These are phyloP conservation scores for Muscicapa adusta DNA, from an alignment of 2,113 vertebrate species.

Conservation along the genomic window DNA sequence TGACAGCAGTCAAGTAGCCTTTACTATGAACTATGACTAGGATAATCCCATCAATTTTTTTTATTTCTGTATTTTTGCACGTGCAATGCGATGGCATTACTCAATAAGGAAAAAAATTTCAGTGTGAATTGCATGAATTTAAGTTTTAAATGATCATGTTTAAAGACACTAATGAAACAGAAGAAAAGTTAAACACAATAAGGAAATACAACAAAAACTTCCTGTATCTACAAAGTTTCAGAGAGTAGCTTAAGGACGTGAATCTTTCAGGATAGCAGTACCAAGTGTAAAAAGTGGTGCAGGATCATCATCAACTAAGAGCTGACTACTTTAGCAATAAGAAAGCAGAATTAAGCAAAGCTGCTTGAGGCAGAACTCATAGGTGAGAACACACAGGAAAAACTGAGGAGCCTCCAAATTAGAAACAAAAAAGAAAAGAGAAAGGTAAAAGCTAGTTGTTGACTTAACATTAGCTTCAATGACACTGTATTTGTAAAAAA, in stretches of 20 bases:
- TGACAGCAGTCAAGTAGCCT: background rate
- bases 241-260: background rate
- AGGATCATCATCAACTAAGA: background rate
- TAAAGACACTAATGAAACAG: background rate
- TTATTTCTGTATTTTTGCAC: background rate
- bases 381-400: background rate
- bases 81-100: background rate
- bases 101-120: background rate
- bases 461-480: background rate
- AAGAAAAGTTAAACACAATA: background rate
- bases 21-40: background rate
- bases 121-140: background rate
- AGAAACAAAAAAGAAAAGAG: background rate
- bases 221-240: background rate
- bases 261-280: background rate
- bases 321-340: background rate
- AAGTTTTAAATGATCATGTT: background rate
- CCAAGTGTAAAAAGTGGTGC: background rate
- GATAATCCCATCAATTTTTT: background rate
- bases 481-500: constrained; percentile 29
- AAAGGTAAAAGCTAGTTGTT: background rate
- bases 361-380: background rate
- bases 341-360: background rate
- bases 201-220: background rate
- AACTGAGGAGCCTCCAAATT: background rate